Base-by-base conservation (phyloP, 2,797 vertebrate genomes). In the Parauchenoglanis ngamensis region DNA sequence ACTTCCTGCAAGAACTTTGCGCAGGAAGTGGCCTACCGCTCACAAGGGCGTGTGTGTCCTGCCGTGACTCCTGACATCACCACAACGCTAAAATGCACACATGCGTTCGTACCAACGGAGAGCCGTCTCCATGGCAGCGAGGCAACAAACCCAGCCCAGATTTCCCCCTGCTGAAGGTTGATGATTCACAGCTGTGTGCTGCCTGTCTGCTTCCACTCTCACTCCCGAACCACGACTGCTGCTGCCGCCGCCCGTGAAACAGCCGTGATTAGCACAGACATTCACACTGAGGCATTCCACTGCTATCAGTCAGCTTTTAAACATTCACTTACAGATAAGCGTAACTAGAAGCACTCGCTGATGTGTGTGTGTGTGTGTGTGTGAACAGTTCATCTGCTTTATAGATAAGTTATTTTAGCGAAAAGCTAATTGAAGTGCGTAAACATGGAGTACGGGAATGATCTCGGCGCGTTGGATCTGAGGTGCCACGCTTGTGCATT, bases 1-100 rank as follows among this genome's bases (percentile, higher is more conserved):
- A 93, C 92, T 94, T 95, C 94, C 94, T 95, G 92, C 91, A 86
- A 70, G 49, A 86, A 76, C 83, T 61, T 40, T 87, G 76, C 85
- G 86, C 90, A 92, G 90, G 92, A 93, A 92, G 90, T 86, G 89
- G 86, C 73, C 88, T 88, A 85, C 89, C 84, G 89, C 82, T 86
- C 28, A 46, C 61, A 59, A 83, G 90, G 94, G 94, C 49, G 93
- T 94, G 93, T 63, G 92, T 86, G 85, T 86, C n/a, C 46, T 82
- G 63, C 89, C 89, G 90, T 85, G 88, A 82, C 84, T 79, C 81
- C 72, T 70, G 86, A 92, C 90, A 87, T 91, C 63, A 88, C 28
- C 40, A 79, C 59, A 73, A 44, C 59, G 28, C 19, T 17, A 25
- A 57, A 35, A 83, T 1, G 4, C 25, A 28, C 80, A 28, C 19